Evolutionary conservation across 2,113 vertebrate genomes (phyloP).

Genomic region (Muntiacus muntjak): DNA sequence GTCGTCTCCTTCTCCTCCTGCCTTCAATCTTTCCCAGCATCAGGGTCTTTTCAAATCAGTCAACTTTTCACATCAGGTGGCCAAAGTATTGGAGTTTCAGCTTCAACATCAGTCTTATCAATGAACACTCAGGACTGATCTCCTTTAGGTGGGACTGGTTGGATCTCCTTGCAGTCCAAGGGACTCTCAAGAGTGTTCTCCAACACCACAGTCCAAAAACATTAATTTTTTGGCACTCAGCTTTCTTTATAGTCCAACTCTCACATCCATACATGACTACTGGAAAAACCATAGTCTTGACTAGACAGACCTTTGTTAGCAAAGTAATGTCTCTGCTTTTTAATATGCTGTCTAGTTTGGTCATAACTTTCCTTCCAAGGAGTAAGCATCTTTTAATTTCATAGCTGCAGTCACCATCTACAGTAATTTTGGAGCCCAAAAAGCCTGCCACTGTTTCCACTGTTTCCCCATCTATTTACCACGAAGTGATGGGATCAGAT

Average conservation of each 20-base stretch:
- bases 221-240: background rate
- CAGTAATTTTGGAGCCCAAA: background rate
- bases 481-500: background rate
- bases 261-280: background rate
- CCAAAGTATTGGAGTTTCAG: background rate
- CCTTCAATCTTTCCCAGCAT: background rate
- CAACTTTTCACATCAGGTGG: background rate
- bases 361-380: background rate
- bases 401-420: background rate
- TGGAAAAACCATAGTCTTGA: background rate
- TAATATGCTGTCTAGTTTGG: background rate
- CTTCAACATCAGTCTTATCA: background rate
- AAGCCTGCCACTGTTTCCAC: too few relatives aligned
- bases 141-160: background rate
- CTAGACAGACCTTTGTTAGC: background rate
- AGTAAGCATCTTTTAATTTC: background rate
- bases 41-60: background rate
- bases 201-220: background rate
- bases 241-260: background rate
- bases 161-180: background rate
- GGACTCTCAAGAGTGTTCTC: background rate
- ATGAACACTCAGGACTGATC: background rate
- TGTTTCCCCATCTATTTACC: background rate
- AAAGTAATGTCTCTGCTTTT: background rate
- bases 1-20: accelerated